Evolutionary conservation across 2,888 invertebrate genomes (phyloP).

Genomic region (Xylophagus ater): DNA sequence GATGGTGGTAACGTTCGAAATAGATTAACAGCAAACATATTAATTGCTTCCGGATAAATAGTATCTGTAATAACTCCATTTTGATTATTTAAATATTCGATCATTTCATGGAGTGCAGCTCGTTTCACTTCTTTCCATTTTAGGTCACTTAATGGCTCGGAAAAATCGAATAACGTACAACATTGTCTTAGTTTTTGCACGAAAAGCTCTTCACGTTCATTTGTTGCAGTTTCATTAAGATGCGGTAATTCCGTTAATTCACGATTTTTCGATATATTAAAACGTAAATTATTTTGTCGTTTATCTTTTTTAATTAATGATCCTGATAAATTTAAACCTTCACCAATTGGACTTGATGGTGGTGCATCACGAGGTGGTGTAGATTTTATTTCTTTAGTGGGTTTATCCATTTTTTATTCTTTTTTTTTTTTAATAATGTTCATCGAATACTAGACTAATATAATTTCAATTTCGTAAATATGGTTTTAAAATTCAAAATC

Average conservation of each 20-base stretch:
- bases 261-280: constrained; percentile 87
- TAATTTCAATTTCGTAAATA: no score
- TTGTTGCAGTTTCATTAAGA: constrained; percentile 72
- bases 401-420: no score
- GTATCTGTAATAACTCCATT: constrained; percentile 92
- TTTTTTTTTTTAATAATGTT: no score
- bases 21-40: constrained; percentile 92
- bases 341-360: constrained; percentile 36
- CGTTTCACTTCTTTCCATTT: constrained; percentile 99
- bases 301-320: constrained; percentile 50
- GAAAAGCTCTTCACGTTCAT: constrained; percentile 92
- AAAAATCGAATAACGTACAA: constrained; percentile 97
- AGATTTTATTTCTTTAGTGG: not conserved
- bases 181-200: constrained; percentile 96
- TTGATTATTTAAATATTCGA: constrained; percentile 72
- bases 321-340: constrained; percentile 34
- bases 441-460: no score
- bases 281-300: constrained; percentile 83
- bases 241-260: constrained; percentile 81
- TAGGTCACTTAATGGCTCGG: constrained; percentile 91
- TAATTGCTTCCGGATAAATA: constrained; percentile 96
- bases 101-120: constrained; percentile 92
- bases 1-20: constrained; percentile 98
- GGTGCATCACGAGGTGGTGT: constrained; percentile 37
- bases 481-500: no score